Percentiles rank a stretch among this genome's conserved stretches.
phyloP scores from a whole-genome alignment of 2,888 invertebrate genomes.

The Elysia crispata region DNA sequence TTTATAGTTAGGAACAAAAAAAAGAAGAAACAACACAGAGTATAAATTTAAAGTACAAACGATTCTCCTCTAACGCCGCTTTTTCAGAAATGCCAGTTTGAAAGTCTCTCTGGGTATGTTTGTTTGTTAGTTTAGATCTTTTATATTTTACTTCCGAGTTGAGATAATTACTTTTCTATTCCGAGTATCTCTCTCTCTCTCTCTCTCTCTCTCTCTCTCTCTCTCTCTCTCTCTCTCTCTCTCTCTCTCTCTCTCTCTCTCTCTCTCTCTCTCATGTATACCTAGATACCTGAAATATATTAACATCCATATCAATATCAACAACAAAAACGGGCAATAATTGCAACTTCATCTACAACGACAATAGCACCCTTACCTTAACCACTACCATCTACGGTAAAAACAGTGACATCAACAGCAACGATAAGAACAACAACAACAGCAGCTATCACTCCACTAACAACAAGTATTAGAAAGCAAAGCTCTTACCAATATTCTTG shows the following conservation, averaged over 20 bases:
- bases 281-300: background rate
- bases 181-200: background rate
- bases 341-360: no score
- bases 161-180: background rate
- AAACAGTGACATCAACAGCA: no score
- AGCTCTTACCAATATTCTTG: no score
- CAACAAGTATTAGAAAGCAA: no score
- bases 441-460: no score
- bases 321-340: no score
- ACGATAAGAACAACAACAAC: no score
- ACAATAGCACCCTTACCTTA: no score
- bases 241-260: conserved; percentile 37
- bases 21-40: no score
- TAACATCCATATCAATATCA: background rate
- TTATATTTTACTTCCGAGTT: background rate
- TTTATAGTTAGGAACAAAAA: no score
- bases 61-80: background rate
- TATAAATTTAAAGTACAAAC: no score
- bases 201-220: conserved; percentile 33
- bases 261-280: conserved; percentile 12
- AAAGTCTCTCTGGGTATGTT: background rate
- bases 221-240: conserved; percentile 12
- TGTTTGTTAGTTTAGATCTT: background rate
- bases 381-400: no score
- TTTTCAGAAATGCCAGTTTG: background rate